These are phyloP conservation scores for Ladona fulva DNA, from an alignment of 1,140 invertebrate species.

Conservation along the genomic window DNA sequence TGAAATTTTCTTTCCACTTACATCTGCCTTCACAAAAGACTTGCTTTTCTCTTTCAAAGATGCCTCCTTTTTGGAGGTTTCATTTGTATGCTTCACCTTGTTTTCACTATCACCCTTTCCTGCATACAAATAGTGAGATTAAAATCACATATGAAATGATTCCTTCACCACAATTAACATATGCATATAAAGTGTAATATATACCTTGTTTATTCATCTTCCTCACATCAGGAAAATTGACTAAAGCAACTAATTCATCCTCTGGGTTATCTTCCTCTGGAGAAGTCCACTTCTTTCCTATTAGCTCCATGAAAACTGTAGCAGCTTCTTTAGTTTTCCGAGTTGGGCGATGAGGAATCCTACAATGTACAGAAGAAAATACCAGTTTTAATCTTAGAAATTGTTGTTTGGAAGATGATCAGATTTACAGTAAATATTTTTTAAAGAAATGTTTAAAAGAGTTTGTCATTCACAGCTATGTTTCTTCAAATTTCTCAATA, in stretches of 20 bases:
- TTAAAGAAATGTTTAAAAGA: too few relatives aligned
- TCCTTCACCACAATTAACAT: not conserved
- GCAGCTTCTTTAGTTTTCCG: conserved; percentile 68
- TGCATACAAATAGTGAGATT: conserved; percentile 12
- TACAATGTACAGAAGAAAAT: too few relatives aligned
- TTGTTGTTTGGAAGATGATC: too few relatives aligned
- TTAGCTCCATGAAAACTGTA: conserved; percentile 62
- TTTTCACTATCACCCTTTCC: conserved; percentile 49
- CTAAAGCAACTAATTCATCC: conserved; percentile 35
- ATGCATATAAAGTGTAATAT: not conserved
- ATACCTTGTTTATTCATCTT: not conserved
- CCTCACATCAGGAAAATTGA: not conserved
- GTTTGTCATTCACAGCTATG: too few relatives aligned
- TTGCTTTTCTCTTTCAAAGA: conserved; percentile 23
- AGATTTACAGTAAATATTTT: too few relatives aligned
- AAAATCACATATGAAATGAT: not conserved
- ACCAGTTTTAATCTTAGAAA: too few relatives aligned
- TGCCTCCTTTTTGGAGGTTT: conserved; percentile 19
- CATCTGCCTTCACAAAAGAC: not conserved
- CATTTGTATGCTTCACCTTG: conserved; percentile 23
- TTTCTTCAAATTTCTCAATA: too few relatives aligned
- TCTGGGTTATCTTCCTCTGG: conserved; percentile 43
- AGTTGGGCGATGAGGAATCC: conserved; percentile 41
- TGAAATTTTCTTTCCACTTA: not conserved
- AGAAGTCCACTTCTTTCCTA: conserved; percentile 54